Evolutionary conservation across 2,113 vertebrate species (phyloP), one percentile per base, ranked within the genome.

Genomic region (Oostethus manadensis): DNA sequence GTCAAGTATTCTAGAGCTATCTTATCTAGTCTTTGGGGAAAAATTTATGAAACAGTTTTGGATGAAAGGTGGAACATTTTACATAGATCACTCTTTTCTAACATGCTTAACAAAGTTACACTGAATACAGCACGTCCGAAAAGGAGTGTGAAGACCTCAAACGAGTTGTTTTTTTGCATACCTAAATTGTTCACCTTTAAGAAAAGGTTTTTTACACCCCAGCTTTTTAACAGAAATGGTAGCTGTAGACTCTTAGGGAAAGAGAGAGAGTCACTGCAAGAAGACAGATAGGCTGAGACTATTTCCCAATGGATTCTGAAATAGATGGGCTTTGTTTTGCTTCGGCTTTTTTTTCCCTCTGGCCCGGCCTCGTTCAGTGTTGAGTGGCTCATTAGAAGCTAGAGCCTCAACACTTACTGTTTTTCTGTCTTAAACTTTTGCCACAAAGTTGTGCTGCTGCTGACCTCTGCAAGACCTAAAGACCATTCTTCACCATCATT

Each of bases 301-400:
- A 23, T 10, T 1, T 50, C 33, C 11, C 29, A 33, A 8, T 17
- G 66, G 64, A 51, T 9, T 17, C 11, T 16, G 53, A 29, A 62
- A 65, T 64, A 43, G 72, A 77, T 56, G 26, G 7, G 14, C 15
- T 67, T n/a, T 51, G 71, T 51, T 63, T 64, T 62, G 43, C 57
- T 20, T 45, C 40, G 56, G 18, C 40, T n/a, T 50, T 21, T 45
- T 16, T 64, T 33, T 29, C 6, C 20, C 20, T 10, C 61, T n/a
- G n/a, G n/a, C n/a, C n/a, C n/a, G n/a, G n/a, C n/a, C n/a, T n/a
- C n/a, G n/a, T n/a, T n/a, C 40, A 4, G 45, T 50, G 55, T 35
- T 60, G 63, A 70, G 62, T 43, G 54, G 46, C 60, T 80, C 68
- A 62, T 75, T 78, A 68, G 68, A n/a, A 56, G 56, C 23, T 20